Conservation (phyloP, 2,797 vertebrate species). For the Sebastes iracundus region DNA sequence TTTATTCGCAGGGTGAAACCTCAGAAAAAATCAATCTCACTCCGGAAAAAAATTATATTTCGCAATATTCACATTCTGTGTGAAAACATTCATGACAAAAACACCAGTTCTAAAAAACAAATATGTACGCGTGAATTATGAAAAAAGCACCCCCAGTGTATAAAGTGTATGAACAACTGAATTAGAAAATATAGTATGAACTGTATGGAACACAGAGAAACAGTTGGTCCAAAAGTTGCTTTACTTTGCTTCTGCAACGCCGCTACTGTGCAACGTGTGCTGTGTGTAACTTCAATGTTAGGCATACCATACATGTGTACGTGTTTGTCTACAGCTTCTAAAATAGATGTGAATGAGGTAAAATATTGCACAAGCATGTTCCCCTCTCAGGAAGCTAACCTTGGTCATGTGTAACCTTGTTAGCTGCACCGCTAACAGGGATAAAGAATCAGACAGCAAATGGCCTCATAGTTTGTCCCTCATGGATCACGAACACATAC, state of each 20-base stretch:
- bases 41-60: no score
- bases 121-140: no score
- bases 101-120: no score
- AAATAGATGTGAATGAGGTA: constrained; percentile 1
- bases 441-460: constrained; percentile 60
- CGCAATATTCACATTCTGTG: no score
- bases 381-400: constrained; percentile 49
- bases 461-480: constrained; percentile 55
- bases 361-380: constrained; percentile 45
- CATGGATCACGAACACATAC: constrained; percentile 32
- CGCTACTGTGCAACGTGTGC: not conserved
- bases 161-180: no score
- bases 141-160: no score
- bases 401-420: constrained; percentile 66
- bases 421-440: constrained; percentile 50
- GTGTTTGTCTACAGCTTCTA: constrained; percentile 13
- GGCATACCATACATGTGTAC: constrained; percentile 3
- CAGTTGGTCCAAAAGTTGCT: not conserved
- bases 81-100: no score
- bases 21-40: no score
- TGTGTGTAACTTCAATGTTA: not conserved
- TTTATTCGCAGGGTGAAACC: no score
- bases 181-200: not conserved
- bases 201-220: not conserved
- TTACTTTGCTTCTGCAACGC: not conserved